Percentiles rank a stretch among this genome's conserved stretches.
Evolutionary conservation across 2,797 vertebrate genomes (phyloP).

Genomic region (Buphagus erythrorhynchus): DNA sequence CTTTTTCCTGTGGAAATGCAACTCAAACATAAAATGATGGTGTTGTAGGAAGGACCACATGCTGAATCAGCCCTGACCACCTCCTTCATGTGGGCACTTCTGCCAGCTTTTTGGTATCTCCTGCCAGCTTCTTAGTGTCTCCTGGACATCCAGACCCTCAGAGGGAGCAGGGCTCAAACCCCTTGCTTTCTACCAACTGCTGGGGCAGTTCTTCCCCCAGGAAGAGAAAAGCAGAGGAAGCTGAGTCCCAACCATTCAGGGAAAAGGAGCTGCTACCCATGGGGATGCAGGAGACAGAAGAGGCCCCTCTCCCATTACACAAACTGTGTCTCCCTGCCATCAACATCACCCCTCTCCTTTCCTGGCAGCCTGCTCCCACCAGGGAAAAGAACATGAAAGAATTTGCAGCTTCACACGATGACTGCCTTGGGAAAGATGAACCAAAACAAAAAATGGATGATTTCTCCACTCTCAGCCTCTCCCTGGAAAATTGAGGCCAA

Average conservation of each 20-base stretch:
- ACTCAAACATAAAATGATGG: background rate
- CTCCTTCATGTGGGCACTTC: background rate
- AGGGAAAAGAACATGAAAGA: background rate
- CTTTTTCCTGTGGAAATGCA: background rate
- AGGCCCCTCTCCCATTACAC: background rate
- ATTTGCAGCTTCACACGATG: background rate
- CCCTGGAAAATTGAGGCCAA: background rate
- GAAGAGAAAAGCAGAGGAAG: background rate
- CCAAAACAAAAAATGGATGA: background rate
- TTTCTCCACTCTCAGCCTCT: background rate
- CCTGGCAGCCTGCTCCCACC: background rate
- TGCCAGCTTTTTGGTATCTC: background rate
- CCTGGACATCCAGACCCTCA: background rate
- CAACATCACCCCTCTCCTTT: background rate
- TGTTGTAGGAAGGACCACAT: background rate
- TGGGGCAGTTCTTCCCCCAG: background rate
- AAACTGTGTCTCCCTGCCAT: fast-evolving
- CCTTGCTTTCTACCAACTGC: background rate
- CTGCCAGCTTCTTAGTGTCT: background rate
- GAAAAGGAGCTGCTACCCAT: background rate
- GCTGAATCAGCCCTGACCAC: background rate
- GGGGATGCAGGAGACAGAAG: background rate
- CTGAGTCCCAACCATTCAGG: fast-evolving
- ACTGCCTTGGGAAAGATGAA: background rate
- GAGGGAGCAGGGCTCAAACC: background rate